These are phyloP conservation scores for Alca torda DNA, from an alignment of 2,797 vertebrate genomes.

Conservation along the genomic window DNA sequence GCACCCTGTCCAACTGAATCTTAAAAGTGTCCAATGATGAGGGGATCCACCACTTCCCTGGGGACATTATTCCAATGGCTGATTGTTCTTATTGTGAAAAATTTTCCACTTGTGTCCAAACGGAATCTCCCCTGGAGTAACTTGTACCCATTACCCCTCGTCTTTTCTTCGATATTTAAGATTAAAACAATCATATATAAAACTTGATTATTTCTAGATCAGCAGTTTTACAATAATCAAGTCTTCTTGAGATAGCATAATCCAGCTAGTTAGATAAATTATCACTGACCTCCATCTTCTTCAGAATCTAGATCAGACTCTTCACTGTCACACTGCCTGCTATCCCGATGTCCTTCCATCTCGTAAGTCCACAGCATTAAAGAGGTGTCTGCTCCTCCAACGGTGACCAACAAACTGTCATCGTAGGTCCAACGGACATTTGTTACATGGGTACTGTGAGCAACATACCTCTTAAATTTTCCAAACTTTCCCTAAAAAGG, in stretches of 20 bases:
- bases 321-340: conserved; percentile 91
- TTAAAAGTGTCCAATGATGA: background rate
- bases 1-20: background rate
- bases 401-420: conserved; percentile 90
- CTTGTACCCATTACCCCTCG: background rate
- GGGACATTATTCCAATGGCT: background rate
- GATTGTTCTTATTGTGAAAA: background rate
- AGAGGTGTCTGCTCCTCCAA: conserved; percentile 92
- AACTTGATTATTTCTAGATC: background rate
- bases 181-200: background rate
- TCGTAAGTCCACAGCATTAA: conserved; percentile 97
- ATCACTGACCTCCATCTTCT: conserved; percentile 90
- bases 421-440: conserved; percentile 96
- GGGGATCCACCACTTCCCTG: background rate
- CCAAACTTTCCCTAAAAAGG: conserved; percentile 89
- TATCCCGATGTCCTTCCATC: conserved; percentile 86
- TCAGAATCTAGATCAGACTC: conserved; percentile 97
- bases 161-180: background rate
- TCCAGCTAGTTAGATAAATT: background rate
- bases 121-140: background rate
- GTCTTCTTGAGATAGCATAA: background rate
- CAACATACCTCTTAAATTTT: conserved; percentile 95
- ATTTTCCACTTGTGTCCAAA: background rate
- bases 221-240: background rate
- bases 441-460: conserved; percentile 95